Percentiles rank a stretch among this genome's conserved stretches.
These are phyloP conservation scores for Ischnus inquisitorius DNA, from an alignment of 2,888 invertebrate species.

Conservation along the genomic window DNA sequence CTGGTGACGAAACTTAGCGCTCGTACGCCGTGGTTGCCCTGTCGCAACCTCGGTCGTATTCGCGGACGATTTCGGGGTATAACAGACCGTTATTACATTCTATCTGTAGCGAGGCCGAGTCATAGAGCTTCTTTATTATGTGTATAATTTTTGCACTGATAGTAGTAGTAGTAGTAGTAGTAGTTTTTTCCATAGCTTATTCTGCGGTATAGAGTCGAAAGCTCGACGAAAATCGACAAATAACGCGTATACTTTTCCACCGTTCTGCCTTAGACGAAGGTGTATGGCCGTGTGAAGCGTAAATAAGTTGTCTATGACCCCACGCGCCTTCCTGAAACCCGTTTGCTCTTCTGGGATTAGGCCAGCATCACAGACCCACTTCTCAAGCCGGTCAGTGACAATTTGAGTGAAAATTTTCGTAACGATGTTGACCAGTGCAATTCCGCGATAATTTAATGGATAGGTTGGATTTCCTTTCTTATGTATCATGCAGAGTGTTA, in stretches of 20 bases:
- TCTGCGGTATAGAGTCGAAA: conserved; percentile 30
- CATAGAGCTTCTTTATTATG: conserved; percentile 55
- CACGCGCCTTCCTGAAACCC: conserved; percentile 47
- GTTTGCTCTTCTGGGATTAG: conserved; percentile 63
- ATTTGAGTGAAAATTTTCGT: conserved; percentile 40
- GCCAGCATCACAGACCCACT: not conserved
- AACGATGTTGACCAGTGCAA: conserved; percentile 22
- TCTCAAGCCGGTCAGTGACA: not conserved
- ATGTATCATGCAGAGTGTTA: conserved; percentile 56
- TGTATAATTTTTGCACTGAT: conserved; percentile 66
- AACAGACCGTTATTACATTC: not conserved
- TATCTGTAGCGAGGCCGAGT: conserved; percentile 14
- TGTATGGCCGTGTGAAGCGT: conserved; percentile 52
- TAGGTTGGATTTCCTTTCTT: conserved; percentile 68
- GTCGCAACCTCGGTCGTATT: too few relatives aligned
- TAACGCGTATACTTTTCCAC: conserved; percentile 56
- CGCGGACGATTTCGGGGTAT: too few relatives aligned
- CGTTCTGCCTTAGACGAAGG: conserved; percentile 32
- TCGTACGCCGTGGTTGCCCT: too few relatives aligned
- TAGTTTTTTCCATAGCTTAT: conserved; percentile 53
- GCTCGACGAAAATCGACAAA: conserved; percentile 55
- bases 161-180: too few relatives aligned
- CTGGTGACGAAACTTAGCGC: too few relatives aligned
- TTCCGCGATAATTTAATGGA: conserved; percentile 67
- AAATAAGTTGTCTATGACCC: conserved; percentile 69